Conservation (phyloP, 2,888 invertebrate genomes). For the Ptilodon capucinus region DNA sequence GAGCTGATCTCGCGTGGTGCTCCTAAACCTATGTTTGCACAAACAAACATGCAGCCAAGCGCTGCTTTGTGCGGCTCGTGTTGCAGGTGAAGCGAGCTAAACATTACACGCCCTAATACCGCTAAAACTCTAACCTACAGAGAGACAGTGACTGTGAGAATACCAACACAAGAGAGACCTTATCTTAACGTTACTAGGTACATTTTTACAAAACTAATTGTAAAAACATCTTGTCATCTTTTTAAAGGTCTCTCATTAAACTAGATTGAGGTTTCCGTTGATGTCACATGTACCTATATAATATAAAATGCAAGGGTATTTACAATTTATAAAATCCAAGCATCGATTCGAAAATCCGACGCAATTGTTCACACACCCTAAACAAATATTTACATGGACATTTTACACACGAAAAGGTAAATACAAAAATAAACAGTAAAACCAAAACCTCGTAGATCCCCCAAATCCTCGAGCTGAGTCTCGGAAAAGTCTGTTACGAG, state of each 20-base stretch:
- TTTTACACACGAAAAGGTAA: conserved; percentile 28
- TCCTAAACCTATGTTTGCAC: conserved; percentile 78
- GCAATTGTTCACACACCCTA: conserved; percentile 10
- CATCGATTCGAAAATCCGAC: conserved; percentile 1
- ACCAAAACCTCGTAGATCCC: conserved; percentile 69
- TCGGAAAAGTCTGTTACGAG: conserved; percentile 71
- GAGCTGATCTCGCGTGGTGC: conserved; percentile 56
- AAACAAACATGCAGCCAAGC: conserved; percentile 75
- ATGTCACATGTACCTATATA: too few relatives aligned
- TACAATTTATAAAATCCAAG: background rate
- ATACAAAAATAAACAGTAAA: conserved; percentile 59
- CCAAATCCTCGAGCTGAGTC: conserved; percentile 71
- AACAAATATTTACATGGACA: conserved; percentile 13
- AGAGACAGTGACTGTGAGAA: conserved; percentile 66
- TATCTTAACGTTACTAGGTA: conserved; percentile 69
- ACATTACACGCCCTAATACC: conserved; percentile 65
- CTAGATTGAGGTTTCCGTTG: too few relatives aligned
- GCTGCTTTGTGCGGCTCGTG: conserved; percentile 70
- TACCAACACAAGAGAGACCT: conserved; percentile 66
- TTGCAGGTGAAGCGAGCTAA: conserved; percentile 73
- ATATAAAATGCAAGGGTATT: too few relatives aligned
- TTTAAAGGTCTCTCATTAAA: too few relatives aligned
- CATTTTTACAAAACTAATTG: too few relatives aligned
- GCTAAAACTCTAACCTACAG: conserved; percentile 63
- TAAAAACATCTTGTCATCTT: background rate